Evolutionary conservation across 2,888 invertebrate species (phyloP).

Genomic region (Cyclophora albipunctata): DNA sequence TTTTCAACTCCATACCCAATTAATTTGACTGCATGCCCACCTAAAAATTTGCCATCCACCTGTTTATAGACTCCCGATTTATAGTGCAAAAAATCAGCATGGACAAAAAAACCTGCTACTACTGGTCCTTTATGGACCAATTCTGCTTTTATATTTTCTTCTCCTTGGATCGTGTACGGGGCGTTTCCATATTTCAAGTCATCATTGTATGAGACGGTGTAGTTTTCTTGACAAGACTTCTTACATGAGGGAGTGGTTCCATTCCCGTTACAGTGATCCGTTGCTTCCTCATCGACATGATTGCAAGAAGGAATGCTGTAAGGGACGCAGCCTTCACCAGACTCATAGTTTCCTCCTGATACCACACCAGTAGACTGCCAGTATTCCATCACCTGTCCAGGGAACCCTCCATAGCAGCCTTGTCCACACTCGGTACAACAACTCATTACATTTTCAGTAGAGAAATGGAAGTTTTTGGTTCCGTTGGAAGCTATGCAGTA

Average conservation of each 20-base stretch:
- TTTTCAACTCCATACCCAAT: constrained; percentile 87
- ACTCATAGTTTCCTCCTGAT: constrained; percentile 80
- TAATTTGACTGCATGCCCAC: constrained; percentile 38
- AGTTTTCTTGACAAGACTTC: constrained; percentile 2
- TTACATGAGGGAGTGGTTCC: constrained; percentile 3
- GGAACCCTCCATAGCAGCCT: constrained; percentile 2
- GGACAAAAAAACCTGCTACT: neutral
- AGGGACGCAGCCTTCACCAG: constrained; percentile 79
- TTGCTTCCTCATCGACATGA: neutral
- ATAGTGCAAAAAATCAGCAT: constrained; percentile 7
- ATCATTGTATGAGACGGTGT: constrained; percentile 79
- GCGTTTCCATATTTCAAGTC: constrained; percentile 6
- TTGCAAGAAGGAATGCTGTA: constrained; percentile 78
- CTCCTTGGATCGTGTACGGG: neutral
- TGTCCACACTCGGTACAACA: neutral
- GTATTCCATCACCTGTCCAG: neutral
- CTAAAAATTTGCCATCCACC: neutral
- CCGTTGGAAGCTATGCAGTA: too few species aligned
- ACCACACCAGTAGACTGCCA: constrained; percentile 69
- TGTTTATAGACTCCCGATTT: constrained; percentile 9
- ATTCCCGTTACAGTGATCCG: neutral
- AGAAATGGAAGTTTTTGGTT: constrained; percentile 71
- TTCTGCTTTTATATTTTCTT: constrained; percentile 66
- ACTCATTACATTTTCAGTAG: constrained; percentile 59
- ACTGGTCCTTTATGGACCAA: constrained; percentile 84